phyloP scores from a whole-genome alignment of 2,797 vertebrate genomes.

The Cyprinella venusta region DNA sequence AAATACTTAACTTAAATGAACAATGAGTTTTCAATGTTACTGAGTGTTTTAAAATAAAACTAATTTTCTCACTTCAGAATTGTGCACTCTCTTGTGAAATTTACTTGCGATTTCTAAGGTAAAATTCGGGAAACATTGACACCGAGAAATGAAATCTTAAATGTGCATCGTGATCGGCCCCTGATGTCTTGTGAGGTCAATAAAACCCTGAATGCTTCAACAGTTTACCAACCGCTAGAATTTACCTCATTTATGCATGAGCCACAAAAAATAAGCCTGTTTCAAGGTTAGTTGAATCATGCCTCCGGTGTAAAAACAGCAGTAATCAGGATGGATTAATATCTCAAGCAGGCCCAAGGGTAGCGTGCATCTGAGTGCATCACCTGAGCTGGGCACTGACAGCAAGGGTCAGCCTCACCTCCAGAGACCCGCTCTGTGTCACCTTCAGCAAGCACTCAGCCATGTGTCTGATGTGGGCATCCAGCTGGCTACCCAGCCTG shows the following conservation, averaged over 20 bases:
- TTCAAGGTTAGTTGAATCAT: slow-evolving; percentile 51
- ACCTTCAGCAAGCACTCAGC: slow-evolving; percentile 52
- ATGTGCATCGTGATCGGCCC: not conserved
- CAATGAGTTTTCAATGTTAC: not conserved
- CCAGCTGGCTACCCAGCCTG: slow-evolving; percentile 35
- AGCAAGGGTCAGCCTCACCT: slow-evolving; percentile 48
- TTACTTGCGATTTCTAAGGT: not conserved
- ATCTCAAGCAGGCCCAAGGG: slow-evolving; percentile 43
- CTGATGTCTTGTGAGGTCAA: slow-evolving; percentile 7
- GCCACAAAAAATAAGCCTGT: slow-evolving; percentile 30
- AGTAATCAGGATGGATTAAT: slow-evolving; percentile 61
- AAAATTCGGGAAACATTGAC: not conserved
- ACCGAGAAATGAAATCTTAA: not conserved
- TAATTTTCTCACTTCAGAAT: not conserved
- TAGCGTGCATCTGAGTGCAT: slow-evolving; percentile 36
- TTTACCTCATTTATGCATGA: slow-evolving; percentile 20
- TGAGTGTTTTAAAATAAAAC: not conserved
- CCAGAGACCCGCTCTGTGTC: slow-evolving; percentile 46
- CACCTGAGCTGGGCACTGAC: slow-evolving; percentile 49
- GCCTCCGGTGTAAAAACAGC: slow-evolving; percentile 46
- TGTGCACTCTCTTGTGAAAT: not conserved
- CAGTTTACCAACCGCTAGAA: not conserved
- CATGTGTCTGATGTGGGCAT: slow-evolving; percentile 21
- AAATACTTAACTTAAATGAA: not conserved
- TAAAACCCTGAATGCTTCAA: slow-evolving; percentile 6